phyloP scores from a whole-genome alignment of 2,888 invertebrate species.

The Sarcophaga caerulescens region DNA sequence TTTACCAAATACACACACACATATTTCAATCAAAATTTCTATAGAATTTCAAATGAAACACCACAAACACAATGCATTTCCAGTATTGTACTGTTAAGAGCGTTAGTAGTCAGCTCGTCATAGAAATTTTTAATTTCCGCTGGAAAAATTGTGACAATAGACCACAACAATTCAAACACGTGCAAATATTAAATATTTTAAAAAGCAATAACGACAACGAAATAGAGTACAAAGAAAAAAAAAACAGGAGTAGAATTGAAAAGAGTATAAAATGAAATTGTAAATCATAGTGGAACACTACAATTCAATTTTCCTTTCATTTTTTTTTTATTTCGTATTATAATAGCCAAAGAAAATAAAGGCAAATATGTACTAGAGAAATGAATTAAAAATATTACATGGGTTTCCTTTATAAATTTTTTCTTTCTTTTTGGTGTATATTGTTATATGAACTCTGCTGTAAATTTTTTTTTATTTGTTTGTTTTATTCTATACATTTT shows the following conservation, averaged over 20 bases:
- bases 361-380: background rate
- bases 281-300: background rate
- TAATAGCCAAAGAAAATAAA: background rate
- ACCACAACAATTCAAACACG: conserved; percentile 1
- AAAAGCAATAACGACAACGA: background rate
- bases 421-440: background rate
- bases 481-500: background rate
- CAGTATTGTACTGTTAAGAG: background rate
- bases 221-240: background rate
- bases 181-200: conserved; percentile 7
- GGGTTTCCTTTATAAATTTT: background rate
- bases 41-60: conserved; percentile 32
- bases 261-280: background rate
- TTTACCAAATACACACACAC: background rate
- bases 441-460: too few relatives aligned
- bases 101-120: background rate
- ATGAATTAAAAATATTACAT: background rate
- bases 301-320: background rate
- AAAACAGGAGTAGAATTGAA: background rate
- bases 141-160: conserved; percentile 21
- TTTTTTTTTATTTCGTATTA: background rate
- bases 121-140: conserved; percentile 55
- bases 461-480: background rate
- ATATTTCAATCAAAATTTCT: conserved; percentile 37
- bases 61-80: background rate